Evolutionary conservation across 2,888 invertebrate genomes (phyloP), one percentile per base, ranked within the genome.

Genomic region (Andrena bucephala): DNA sequence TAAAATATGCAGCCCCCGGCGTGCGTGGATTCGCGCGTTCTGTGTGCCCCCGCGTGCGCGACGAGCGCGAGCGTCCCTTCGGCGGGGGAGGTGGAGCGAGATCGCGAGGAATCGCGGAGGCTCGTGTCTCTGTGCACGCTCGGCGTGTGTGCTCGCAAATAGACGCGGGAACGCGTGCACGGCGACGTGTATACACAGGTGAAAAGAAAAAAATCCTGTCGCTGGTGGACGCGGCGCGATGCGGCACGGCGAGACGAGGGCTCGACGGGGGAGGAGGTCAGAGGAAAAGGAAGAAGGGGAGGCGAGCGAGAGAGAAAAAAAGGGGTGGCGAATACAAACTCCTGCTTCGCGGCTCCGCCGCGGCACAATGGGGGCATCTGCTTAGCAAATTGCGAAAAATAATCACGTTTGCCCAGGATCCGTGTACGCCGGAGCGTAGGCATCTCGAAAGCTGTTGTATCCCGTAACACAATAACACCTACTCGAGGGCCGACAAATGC

Each of bases 301-400:
- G 78, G 42, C 57, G 24, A 20, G 57, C 57, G 20, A 54, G 72
- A 59, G 73, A 50, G 72, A 59, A 71, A 69, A 36, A 73, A 27
- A 76, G 52, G 79, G 74, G 75, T 10, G 60, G 48, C 62, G 73
- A 80, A 80, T 77, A 85, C 80, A 85, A 86, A 87, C 83, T 82
- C 78, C 79, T 79, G 79, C 76, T 8, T 27, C 79, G 20, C 29
- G 79, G 72, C 78, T 74, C 71, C 59, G 66, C 50, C 29, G 27
- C 36, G 59, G 71, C 65, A 91, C 91, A 91, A 91, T 91, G 74
- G 77, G 76, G 86, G 89, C 89, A 92, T 92, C 91, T 92, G 91
- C 91, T 93, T 91, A 91, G 91, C 90, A 93, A 91, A 92, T 92
- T 91, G 91, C 91, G 85, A 93, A 91, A 93, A 93, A 92, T 93